Percentiles rank a stretch among this genome's conserved stretches.
Evolutionary conservation across 2,888 invertebrate species (phyloP).

Genomic region (Blomia tropicalis): DNA sequence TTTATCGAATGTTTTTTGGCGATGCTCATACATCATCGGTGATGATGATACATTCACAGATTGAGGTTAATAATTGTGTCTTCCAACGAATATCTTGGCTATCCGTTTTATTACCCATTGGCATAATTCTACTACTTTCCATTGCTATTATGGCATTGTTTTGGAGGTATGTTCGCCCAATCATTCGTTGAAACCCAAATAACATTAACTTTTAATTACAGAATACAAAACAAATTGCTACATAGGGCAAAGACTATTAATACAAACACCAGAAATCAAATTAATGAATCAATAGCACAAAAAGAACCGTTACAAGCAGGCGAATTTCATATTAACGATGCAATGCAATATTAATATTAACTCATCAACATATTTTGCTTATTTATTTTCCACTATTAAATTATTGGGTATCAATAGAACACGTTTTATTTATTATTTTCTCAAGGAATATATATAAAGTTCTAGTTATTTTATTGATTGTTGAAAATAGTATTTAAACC

Average conservation of each 20-base stretch:
- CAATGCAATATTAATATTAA: slow-evolving; percentile 11
- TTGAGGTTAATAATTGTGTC: neutral
- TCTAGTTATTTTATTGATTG: too few species aligned
- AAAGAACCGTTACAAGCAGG: neutral
- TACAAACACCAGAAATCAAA: neutral
- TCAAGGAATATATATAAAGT: too few species aligned
- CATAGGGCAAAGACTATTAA: neutral
- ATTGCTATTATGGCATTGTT: neutral
- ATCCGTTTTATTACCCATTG: neutral
- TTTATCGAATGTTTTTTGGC: slow-evolving; percentile 16
- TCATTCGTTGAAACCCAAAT: neutral
- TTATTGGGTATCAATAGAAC: too few species aligned
- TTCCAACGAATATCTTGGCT: neutral
- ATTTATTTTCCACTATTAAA: too few species aligned
- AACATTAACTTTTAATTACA: neutral
- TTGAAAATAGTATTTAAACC: too few species aligned
- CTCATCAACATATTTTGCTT: too few species aligned
- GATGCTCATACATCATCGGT: neutral
- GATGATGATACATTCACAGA: neutral
- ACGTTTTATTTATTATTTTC: too few species aligned
- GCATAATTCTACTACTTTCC: neutral
- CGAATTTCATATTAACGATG: neutral
- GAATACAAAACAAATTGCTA: neutral
- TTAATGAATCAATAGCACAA: neutral
- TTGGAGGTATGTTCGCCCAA: neutral